Base-by-base conservation (phyloP, 2,113 vertebrate species). In the Cochlearius cochlearius region DNA sequence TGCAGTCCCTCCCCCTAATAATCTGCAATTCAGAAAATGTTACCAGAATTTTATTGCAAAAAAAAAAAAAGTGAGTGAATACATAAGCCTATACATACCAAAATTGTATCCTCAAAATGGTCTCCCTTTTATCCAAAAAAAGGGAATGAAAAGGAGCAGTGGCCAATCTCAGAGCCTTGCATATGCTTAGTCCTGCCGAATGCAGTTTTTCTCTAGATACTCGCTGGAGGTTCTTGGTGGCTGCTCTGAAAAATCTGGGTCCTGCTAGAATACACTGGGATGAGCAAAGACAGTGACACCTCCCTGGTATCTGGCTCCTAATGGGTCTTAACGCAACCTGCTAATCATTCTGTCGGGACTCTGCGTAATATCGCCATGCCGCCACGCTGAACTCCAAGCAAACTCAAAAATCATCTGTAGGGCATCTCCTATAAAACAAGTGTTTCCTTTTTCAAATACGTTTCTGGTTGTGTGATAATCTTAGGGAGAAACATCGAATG, bases 291-390 rank as follows among this genome's bases (percentile, higher is more conserved):
- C 34, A 76, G 56, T 2, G 38, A 30, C 18, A 71, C 3, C 29
- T 43, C 52, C 68, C 30, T 17, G 13, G 34, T 20, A 53, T 39
- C 49, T 21, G 50, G 32, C 6, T 85, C 73, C 78, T 36, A 60
- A 45, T 0, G 1, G 12, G 13, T 63, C 38, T 80, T 27, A 69
- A 47, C 27, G n/a, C 11, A 66, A 71, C n/a, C 39, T 39, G 36
- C 36, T 64, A 14, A 23, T 73, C 41, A 16, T 45, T 52, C 56
- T 47, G 23, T 63, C 3, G 72, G 52, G 49, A 8, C 13, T 22
- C 49, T 27, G 3, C n/a, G 20, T 16, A 26, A 23, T 29, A 60
- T 0, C 1, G 0, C 36, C 13, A 3, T n/a, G 22, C 10, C 36
- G 32, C 55, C 39, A 38, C 21, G n/a, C 8, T 17, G 17, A 82